These are phyloP conservation scores for Apotomis betuletana DNA, from an alignment of 2,888 invertebrate species.

Conservation along the genomic window DNA sequence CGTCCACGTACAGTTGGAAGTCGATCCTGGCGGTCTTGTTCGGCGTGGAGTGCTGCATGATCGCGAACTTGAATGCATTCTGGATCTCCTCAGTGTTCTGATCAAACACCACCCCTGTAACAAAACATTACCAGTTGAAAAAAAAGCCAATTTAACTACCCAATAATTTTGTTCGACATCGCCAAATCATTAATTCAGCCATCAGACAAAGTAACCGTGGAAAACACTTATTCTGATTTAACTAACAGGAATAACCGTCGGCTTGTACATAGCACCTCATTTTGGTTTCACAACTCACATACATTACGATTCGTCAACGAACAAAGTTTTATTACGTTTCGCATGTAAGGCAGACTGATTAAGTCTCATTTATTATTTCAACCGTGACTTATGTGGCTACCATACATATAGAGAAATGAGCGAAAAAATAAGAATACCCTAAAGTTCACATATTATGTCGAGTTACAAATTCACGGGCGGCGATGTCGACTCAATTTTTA, in stretches of 20 bases:
- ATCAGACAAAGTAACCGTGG: neutral
- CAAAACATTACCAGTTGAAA: slow-evolving; percentile 18
- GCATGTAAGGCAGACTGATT: slow-evolving; percentile 31
- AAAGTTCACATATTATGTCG: slow-evolving; percentile 20
- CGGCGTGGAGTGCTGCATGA: slow-evolving; percentile 89
- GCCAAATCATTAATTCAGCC: neutral
- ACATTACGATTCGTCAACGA: slow-evolving; percentile 10
- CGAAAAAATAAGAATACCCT: slow-evolving; percentile 19
- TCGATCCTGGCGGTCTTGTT: slow-evolving; percentile 88
- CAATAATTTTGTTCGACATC: neutral
- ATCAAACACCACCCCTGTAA: slow-evolving; percentile 93
- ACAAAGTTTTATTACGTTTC: slow-evolving; percentile 25
- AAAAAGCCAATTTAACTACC: neutral
- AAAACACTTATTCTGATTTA: neutral
- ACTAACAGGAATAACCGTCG: neutral
- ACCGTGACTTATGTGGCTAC: slow-evolving; percentile 20
- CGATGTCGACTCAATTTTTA: slow-evolving; percentile 22
- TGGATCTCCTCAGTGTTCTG: slow-evolving; percentile 94
- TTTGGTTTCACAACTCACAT: neutral
- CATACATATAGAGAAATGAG: slow-evolving; percentile 12
- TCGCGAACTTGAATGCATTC: slow-evolving; percentile 93
- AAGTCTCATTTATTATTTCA: slow-evolving; percentile 36
- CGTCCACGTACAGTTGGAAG: slow-evolving; percentile 92
- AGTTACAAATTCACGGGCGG: slow-evolving; percentile 21
- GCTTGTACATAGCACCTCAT: neutral